Evolutionary conservation across 2,113 vertebrate species (phyloP).

Genomic region (Coryphaenoides rupestris): DNA sequence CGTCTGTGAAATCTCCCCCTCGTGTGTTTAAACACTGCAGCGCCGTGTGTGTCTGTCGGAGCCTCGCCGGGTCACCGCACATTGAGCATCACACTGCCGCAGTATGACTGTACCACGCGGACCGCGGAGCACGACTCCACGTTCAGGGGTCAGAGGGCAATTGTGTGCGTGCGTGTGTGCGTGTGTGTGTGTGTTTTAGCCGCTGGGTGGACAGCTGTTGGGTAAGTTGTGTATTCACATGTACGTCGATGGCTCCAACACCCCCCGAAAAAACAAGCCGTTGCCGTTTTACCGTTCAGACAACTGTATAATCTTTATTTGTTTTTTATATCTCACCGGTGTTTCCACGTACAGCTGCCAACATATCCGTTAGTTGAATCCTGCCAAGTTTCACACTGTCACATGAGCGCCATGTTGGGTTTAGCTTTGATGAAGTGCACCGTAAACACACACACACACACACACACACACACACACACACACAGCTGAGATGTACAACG

Average conservation of each 20-base stretch:
- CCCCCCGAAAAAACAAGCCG: not conserved
- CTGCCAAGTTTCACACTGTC: slow-evolving; percentile 12
- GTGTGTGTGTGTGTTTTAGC: not conserved
- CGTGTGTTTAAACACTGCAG: not conserved
- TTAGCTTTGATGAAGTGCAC: slow-evolving; percentile 10
- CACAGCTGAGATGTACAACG: not conserved
- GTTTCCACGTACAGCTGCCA: slow-evolving; percentile 10
- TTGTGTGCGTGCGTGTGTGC: slow-evolving; percentile 2
- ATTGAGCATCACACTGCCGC: slow-evolving; percentile 2
- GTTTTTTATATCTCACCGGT: not conserved
- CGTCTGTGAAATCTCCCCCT: slow-evolving; percentile 24
- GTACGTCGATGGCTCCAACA: slow-evolving; percentile 22
- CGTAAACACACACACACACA: slow-evolving; percentile 13
- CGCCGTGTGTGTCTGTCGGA: slow-evolving; percentile 10
- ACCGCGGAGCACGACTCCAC: slow-evolving; percentile 25
- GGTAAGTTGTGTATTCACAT: slow-evolving; percentile 23
- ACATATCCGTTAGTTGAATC: slow-evolving; percentile 3
- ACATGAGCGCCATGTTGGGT: slow-evolving; percentile 4
- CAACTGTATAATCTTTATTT: not conserved
- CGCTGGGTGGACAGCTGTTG: slow-evolving; percentile 4
- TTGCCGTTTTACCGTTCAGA: slow-evolving; percentile 13
- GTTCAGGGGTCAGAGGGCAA: slow-evolving; percentile 43
- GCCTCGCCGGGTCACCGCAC: slow-evolving; percentile 23
- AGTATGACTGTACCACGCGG: slow-evolving; percentile 23
- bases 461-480: slow-evolving; percentile 20